These are phyloP conservation scores for Ascaphus truei DNA, from an alignment of 2,113 vertebrate genomes.

Conservation along the genomic window DNA sequence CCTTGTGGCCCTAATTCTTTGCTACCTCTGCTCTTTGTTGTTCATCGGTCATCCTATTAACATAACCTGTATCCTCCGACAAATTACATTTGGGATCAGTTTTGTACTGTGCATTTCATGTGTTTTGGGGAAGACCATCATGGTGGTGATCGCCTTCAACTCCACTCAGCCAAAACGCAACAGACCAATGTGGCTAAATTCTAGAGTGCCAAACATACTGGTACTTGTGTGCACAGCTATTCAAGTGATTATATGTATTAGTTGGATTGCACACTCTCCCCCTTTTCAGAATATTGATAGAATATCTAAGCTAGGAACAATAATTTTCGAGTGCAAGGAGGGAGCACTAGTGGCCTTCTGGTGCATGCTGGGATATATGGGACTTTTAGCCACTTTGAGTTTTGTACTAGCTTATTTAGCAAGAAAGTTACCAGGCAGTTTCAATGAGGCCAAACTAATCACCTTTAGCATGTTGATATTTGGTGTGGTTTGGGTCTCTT, in stretches of 20 bases:
- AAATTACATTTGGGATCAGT: background rate
- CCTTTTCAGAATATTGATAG: background rate
- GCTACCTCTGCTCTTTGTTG: constrained; percentile 33
- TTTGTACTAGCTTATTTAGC: background rate
- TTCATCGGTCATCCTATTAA: background rate
- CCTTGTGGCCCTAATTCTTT: background rate
- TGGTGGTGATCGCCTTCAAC: background rate
- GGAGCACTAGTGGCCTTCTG: background rate
- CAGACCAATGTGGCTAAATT: background rate
- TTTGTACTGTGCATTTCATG: background rate
- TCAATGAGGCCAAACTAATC: constrained; percentile 32
- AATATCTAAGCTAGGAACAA: background rate
- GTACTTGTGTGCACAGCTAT: background rate
- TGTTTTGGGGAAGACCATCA: background rate
- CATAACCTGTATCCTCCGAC: background rate
- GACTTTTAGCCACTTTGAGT: background rate
- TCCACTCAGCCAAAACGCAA: background rate
- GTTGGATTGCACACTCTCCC: background rate
- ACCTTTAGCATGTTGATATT: constrained; percentile 33
- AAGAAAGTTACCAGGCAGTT: background rate
- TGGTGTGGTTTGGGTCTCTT: constrained; percentile 30
- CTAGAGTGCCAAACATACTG: background rate
- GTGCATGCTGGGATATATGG: background rate
- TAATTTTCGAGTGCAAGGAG: background rate
- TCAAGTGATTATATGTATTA: background rate